Conservation (phyloP, 1,140 invertebrate species). For the Zaprionus ornatus region DNA sequence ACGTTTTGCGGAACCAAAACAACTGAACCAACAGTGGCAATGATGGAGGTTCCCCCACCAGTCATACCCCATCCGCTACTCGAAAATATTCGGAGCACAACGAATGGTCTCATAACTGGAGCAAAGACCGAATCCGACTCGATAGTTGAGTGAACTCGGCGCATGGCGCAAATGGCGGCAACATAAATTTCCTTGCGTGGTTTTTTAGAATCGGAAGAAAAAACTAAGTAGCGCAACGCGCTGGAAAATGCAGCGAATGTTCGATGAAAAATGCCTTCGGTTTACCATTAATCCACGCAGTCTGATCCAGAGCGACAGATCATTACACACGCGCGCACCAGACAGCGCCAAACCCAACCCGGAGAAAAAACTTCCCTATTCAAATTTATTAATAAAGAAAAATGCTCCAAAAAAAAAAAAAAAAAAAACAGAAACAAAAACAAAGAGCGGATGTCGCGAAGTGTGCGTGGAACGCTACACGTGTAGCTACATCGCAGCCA, state of each 20-base stretch:
- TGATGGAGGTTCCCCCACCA: neutral
- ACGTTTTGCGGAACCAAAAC: slow-evolving; percentile 60
- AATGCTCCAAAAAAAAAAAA: slow-evolving; percentile 39
- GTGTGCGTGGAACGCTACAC: slow-evolving; percentile 29
- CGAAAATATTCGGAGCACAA: slow-evolving; percentile 63
- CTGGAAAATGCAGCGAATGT: slow-evolving; percentile 59
- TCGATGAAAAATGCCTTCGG: slow-evolving; percentile 80
- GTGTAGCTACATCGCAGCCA: slow-evolving; percentile 23
- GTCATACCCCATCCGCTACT: neutral
- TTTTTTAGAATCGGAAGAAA: slow-evolving; percentile 18
- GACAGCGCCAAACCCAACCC: neutral
- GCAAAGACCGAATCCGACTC: slow-evolving; percentile 12
- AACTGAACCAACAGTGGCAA: slow-evolving; percentile 18
- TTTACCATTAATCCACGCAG: slow-evolving; percentile 81
- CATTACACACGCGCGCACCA: slow-evolving; percentile 75
- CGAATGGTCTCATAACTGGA: slow-evolving; percentile 68
- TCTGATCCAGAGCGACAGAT: slow-evolving; percentile 81
- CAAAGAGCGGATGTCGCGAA: slow-evolving; percentile 30
- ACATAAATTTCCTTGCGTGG: slow-evolving; percentile 47
- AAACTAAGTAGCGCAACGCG: slow-evolving; percentile 4
- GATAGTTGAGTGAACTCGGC: slow-evolving; percentile 65
- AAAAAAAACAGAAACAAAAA: slow-evolving; percentile 32
- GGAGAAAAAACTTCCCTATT: slow-evolving; percentile 34
- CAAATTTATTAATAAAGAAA: slow-evolving; percentile 77
- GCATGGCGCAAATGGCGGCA: slow-evolving; percentile 37